These are phyloP conservation scores for Porites rus DNA, from an alignment of 92 coral and sea anemone species.

Conservation along the genomic window DNA sequence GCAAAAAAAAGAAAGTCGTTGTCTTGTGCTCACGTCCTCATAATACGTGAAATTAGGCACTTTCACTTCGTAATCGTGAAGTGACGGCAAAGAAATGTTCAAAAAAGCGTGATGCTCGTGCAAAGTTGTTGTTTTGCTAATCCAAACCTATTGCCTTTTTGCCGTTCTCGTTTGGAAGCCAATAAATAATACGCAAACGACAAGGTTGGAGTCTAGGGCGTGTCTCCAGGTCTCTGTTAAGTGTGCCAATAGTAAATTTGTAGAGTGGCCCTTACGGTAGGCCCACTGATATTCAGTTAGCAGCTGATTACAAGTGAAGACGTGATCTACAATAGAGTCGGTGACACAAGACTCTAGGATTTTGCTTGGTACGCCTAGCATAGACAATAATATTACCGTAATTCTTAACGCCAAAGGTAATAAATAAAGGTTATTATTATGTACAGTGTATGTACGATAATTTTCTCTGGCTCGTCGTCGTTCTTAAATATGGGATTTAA, in stretches of 20 bases:
- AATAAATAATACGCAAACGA: constrained; percentile 37
- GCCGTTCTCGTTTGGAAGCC: constrained; percentile 19
- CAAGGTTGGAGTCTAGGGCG: constrained; percentile 28
- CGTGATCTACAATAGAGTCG: constrained; percentile 26
- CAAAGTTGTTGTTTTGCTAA: no score
- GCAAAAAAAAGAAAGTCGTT: no score
- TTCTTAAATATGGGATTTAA: constrained; percentile 35
- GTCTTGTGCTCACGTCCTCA: no score
- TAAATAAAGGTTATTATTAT: no score
- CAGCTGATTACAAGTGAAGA: constrained; percentile 26
- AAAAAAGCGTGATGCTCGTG: no score
- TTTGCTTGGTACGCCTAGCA: constrained; percentile 54
- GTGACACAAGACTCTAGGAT: constrained; percentile 51
- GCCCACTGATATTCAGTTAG: constrained; percentile 31
- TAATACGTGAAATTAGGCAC: no score
- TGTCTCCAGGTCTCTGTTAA: constrained; percentile 61
- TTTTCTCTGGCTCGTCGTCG: constrained; percentile 40
- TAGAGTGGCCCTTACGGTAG: constrained; percentile 25
- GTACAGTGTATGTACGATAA: constrained; percentile 11
- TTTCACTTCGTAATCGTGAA: no score
- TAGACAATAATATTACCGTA: no score
- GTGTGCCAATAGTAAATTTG: constrained; percentile 38
- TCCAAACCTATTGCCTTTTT: no score
- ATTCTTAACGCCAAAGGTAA: no score
- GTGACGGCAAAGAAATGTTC: no score